These are phyloP conservation scores for Camponotus floridanus DNA, from an alignment of 1,140 invertebrate genomes.

Conservation along the genomic window DNA sequence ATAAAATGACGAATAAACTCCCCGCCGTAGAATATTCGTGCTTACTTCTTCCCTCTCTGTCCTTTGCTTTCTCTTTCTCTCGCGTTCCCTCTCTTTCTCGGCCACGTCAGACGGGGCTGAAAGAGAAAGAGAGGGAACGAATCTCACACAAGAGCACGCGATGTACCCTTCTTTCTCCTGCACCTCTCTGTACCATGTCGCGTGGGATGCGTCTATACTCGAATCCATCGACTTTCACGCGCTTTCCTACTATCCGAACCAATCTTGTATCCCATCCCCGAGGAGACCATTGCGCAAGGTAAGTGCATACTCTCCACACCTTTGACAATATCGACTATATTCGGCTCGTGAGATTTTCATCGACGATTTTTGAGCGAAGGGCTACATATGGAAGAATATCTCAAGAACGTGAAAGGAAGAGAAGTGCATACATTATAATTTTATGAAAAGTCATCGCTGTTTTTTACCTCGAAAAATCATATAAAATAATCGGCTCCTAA, in stretches of 20 bases:
- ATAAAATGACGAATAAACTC: constrained; percentile 78
- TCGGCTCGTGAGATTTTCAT: constrained; percentile 71
- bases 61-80: not conserved
- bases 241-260: constrained; percentile 31
- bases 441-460: not conserved
- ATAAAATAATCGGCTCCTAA: not conserved
- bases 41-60: constrained; percentile 36
- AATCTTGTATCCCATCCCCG: not conserved
- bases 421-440: not conserved
- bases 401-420: not conserved
- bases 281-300: not conserved
- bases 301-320: constrained; percentile 32
- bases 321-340: constrained; percentile 71
- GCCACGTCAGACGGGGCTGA: not conserved
- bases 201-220: constrained; percentile 31
- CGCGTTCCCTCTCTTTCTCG: not conserved
- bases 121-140: too few relatives aligned
- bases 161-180: not conserved
- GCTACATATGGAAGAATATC: not conserved
- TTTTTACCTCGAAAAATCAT: not conserved
- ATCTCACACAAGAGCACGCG: not conserved
- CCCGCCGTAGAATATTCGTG: constrained; percentile 62
- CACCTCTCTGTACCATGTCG: constrained; percentile 18
- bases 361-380: constrained; percentile 44
- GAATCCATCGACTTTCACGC: constrained; percentile 62